Base-by-base conservation (phyloP, 2,888 invertebrate species). In the Aspidiotus destructor region DNA sequence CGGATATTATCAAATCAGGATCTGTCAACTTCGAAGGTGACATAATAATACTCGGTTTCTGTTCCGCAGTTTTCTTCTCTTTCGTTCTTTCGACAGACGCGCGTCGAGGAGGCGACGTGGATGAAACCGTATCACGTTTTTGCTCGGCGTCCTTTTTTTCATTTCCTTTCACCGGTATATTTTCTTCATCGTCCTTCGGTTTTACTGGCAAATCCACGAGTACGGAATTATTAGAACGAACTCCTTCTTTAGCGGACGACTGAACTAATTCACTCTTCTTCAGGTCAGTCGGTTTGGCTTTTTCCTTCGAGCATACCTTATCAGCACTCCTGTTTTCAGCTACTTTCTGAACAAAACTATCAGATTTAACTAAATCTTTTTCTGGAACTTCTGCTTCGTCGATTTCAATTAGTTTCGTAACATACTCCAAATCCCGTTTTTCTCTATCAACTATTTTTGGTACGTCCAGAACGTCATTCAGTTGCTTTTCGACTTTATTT, bases 381-480 rank as follows among this genome's bases (percentile, higher is more conserved):
- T 53, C 58, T 6, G n/a, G 48, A 11, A 48, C 11, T n/a, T 48
- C 55, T 17, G 55, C n/a, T 28, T 28, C 28, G 28, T 28, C 28
- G 28, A 28, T 28, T 28, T 28, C 5, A 28, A 5, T 28, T 28
- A 28, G 28, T 8, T 65, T 57, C 1, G 44, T 69, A 1, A 68
- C 69, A n/a, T 57, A 69, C 28, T 71, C 71, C 10, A 73, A 42
- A 68, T 73, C 72, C 41, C 72, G 70, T 70, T 73, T 74, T 57
- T 72, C 74, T 62, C 73, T 71, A 58, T 72, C 64, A 54, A 71
- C 71, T 8, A 64, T 52, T 7, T 61, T 68, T 9, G 60, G 55
- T 42, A 69, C 69, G 10, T 71, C 69, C 60, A 62, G 70, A 2
- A 73, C 62, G 28, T 73, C 73, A 17, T 74, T 73, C 62, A 73